phyloP scores from a whole-genome alignment of 2,797 vertebrate genomes.

The Squalus acanthias region DNA sequence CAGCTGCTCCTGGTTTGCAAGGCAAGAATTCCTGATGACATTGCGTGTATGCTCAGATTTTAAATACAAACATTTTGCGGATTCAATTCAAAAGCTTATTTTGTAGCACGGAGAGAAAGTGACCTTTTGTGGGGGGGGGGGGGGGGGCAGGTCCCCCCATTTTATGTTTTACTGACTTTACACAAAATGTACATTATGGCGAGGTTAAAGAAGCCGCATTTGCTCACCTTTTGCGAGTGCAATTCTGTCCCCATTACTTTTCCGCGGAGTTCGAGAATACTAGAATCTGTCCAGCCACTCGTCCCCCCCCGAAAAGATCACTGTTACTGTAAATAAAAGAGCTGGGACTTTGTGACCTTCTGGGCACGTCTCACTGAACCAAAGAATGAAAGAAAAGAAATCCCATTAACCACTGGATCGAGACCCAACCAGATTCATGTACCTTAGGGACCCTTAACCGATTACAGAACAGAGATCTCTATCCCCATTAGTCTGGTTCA shows the following conservation, averaged over 20 bases:
- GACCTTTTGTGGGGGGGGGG: not conserved
- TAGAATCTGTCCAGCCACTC: not conserved
- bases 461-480: not conserved
- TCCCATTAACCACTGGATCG: not conserved
- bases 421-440: not conserved
- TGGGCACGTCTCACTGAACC: not conserved
- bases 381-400: not conserved
- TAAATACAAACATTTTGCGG: not conserved
- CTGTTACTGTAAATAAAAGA: not conserved
- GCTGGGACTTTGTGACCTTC: not conserved
- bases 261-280: no score
- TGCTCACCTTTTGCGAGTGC: not conserved
- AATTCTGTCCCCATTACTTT: not conserved
- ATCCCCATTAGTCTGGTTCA: not conserved
- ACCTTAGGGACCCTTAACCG: not conserved
- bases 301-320: not conserved
- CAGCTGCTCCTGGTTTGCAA: not conserved
- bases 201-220: not conserved
- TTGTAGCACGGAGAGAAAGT: not conserved
- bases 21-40: not conserved
- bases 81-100: not conserved
- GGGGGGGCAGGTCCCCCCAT: not conserved
- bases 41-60: not conserved
- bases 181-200: conserved; percentile 11
- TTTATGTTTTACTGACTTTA: not conserved